phyloP scores from a whole-genome alignment of 1,140 invertebrate genomes.

The Homarus americanus region DNA sequence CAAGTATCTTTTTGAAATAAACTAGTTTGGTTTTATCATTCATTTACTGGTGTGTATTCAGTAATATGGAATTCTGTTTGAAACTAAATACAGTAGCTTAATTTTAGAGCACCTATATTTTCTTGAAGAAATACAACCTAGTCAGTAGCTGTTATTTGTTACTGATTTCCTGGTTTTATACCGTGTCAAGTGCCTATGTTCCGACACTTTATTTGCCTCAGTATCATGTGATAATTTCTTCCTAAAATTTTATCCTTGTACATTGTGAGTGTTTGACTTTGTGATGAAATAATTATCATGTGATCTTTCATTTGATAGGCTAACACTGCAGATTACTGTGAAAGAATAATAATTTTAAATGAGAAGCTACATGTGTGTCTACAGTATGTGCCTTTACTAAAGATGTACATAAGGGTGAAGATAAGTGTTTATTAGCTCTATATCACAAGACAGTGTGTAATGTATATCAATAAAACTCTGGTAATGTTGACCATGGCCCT shows the following conservation, averaged over 20 bases:
- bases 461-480: conserved; percentile 49
- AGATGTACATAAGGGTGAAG: conserved; percentile 38
- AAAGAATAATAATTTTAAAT: conserved; percentile 2
- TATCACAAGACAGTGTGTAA: conserved; percentile 40
- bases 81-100: not conserved
- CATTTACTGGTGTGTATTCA: not conserved
- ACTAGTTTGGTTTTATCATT: not conserved
- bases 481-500: conserved; percentile 26
- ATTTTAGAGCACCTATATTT: not conserved
- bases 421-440: conserved; percentile 49
- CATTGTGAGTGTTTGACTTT: not conserved
- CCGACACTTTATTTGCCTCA: not conserved
- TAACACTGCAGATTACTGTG: not conserved
- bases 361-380: conserved; percentile 35
- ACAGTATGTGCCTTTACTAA: conserved; percentile 54
- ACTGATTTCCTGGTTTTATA: not conserved
- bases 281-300: not conserved
- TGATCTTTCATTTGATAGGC: not conserved
- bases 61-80: not conserved
- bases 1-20: not conserved
- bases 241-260: not conserved
- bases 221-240: not conserved
- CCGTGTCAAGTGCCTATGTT: conserved; percentile 1
- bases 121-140: not conserved
- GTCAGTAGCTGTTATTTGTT: not conserved